Base-by-base conservation (phyloP, 2,888 invertebrate species). In the Polylopha cassiicola region DNA sequence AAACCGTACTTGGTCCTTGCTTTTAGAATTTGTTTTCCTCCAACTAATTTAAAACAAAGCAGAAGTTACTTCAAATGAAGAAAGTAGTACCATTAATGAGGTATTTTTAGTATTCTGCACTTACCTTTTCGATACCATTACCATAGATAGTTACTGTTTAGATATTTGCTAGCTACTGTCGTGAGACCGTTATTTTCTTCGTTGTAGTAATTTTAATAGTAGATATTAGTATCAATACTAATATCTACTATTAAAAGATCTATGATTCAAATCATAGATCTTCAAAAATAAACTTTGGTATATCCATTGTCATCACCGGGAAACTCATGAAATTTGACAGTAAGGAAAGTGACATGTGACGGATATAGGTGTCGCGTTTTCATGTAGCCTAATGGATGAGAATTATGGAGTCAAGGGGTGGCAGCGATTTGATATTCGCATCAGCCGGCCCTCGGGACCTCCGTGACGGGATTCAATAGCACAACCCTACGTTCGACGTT, bases 351-450 rank as follows among this genome's bases (percentile, higher is more conserved):
- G 67, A 61, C 64, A 58, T 50, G 50, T 70, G 72, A 72, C 59
- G 60, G 69, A 70, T 68, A 60, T 61, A 63, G 65, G 68, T 71
- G 65, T 66, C 62, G 57, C 53, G 61, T 69, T 72, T 63, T 67
- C 67, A 53, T 64, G 63, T 63, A 64, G 60, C 61, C 63, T 79
- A 79, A 81, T 78, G 77, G 76, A 77, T 67, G 65, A 64, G 67
- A 71, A 69, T 76, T 71, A 73, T 73, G 62, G 68, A 76, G 74
- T 73, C 70, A 71, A 67, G 77, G 81, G 81, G 77, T 74, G 74
- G 66, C 73, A 66, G 71, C 61, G 77, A 80, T 78, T 80, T 80
- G 76, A 82, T 80, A 82, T 81, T 80, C 79, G 71, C 75, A 77
- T 78, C 81, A 72, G 48, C 48, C 47, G 62, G 61, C 80, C 77